Percentiles rank a stretch among this genome's conserved stretches.
These are phyloP conservation scores for Phrynocephalus forsythii DNA, from an alignment of 2,797 vertebrate species.

Conservation along the genomic window DNA sequence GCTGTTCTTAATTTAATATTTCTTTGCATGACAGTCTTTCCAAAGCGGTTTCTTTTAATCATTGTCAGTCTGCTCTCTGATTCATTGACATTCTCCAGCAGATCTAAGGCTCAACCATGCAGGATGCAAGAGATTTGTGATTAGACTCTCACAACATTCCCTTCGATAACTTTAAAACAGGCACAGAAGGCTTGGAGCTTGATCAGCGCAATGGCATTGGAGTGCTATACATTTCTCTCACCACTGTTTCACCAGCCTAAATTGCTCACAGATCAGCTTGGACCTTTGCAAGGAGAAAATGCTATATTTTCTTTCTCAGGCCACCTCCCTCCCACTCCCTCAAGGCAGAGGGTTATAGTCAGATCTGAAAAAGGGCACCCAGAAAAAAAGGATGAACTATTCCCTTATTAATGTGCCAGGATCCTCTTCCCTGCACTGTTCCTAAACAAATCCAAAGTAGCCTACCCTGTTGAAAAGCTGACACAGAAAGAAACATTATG, in stretches of 20 bases:
- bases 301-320: no score
- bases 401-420: not conserved
- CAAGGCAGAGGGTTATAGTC: not conserved
- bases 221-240: not conserved
- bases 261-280: not conserved
- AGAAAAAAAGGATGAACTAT: not conserved
- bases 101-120: conserved; percentile 16
- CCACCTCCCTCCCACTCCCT: no score
- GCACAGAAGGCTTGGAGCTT: not conserved
- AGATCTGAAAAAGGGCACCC: not conserved
- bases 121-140: not conserved
- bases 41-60: conserved; percentile 26
- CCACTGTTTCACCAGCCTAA: not conserved
- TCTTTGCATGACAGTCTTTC: conserved; percentile 2
- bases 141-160: not conserved
- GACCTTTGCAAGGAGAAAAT: not conserved
- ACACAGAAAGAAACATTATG: not conserved
- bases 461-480: not conserved
- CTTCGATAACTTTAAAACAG: conserved; percentile 14
- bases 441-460: not conserved
- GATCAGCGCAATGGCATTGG: not conserved
- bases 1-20: conserved; percentile 34
- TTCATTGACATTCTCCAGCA: conserved; percentile 34
- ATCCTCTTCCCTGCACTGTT: not conserved
- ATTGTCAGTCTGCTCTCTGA: conserved; percentile 16